Evolutionary conservation across 2,888 invertebrate genomes (phyloP).

Genomic region (Brachynemurus nebulosus): DNA sequence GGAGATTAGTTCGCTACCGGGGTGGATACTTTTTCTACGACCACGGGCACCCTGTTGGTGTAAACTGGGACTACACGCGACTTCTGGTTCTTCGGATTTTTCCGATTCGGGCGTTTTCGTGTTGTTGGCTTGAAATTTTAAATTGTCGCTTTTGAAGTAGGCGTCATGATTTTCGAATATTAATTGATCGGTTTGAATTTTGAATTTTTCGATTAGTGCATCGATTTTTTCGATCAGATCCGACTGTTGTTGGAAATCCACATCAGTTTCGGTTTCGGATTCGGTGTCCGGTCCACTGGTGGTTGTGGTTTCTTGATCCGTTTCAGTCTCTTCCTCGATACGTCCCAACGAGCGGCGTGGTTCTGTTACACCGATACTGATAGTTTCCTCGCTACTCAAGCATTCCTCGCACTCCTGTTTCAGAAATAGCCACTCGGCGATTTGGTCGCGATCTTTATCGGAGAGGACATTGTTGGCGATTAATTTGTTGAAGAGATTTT

Average conservation of each 20-base stretch:
- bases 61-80: constrained; percentile 3
- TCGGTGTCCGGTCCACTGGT: constrained; percentile 11
- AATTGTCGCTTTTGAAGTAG: constrained; percentile 32
- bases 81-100: neutral
- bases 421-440: constrained; percentile 68
- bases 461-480: constrained; percentile 54
- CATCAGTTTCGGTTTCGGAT: constrained; percentile 21
- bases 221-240: constrained; percentile 59
- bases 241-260: constrained; percentile 37
- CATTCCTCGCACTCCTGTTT: constrained; percentile 83
- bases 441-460: constrained; percentile 59
- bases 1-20: constrained; percentile 25
- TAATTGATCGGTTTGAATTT: constrained; percentile 52
- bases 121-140: constrained; percentile 4
- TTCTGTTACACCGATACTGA: constrained; percentile 33
- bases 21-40: constrained; percentile 30
- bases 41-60: constrained; percentile 29
- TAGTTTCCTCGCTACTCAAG: constrained; percentile 40
- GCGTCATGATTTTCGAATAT: constrained; percentile 46
- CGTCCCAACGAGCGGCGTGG: constrained; percentile 36
- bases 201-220: constrained; percentile 55
- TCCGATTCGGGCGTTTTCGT: neutral
- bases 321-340: constrained; percentile 45
- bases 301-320: constrained; percentile 36
- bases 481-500: constrained; percentile 65